Base-by-base conservation (phyloP, 2,113 vertebrate species). In the Pelvicachromis taeniatus region DNA sequence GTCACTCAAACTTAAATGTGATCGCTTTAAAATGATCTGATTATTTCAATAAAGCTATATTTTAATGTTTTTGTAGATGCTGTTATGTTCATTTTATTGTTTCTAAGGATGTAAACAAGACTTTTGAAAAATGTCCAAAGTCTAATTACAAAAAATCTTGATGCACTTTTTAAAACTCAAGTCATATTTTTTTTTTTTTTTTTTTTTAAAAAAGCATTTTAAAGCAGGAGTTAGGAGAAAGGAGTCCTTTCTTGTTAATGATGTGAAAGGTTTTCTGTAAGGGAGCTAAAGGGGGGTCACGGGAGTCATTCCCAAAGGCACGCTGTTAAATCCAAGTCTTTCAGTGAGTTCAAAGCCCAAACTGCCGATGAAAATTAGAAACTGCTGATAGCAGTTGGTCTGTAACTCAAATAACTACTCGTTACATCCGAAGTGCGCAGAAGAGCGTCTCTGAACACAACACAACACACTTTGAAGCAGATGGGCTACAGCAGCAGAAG, bases 21-120 rank as follows among this genome's bases (percentile, higher is more conserved):
- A 87, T 89, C 3, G 61, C 70, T 87, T 88, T 89, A 85, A 55
- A 81, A 86, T 75, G 50, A 88, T 40, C 83, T 90, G 88, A 91
- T 88, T 63, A 26, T 93, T 84, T 91, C 75, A 92, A 92, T 95
- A 94, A 95, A 94, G 83, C 54, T 88, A 59, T 94, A 85, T 93
- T 94, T 91, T 88, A 80, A 84, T 87, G 86, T 87, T 92, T 91
- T 93, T 93, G 77, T 94, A 89, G 77, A 81, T 73, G 13, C 0
- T 79, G 26, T 78, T 77, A 23, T 59, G 53, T 84, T 75, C 4
- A 68, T 88, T 90, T 68, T 88, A 31, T 75, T 26, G 68, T 75
- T 75, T 31, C 16, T 19, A 19, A 50, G 5, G 40, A 50, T 31
- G 4, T 48, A 12, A 5, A 2, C 9, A 7, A 50, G 9, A 50